Conservation (phyloP, 2,888 invertebrate species). For the Cremastinae sp. region DNA sequence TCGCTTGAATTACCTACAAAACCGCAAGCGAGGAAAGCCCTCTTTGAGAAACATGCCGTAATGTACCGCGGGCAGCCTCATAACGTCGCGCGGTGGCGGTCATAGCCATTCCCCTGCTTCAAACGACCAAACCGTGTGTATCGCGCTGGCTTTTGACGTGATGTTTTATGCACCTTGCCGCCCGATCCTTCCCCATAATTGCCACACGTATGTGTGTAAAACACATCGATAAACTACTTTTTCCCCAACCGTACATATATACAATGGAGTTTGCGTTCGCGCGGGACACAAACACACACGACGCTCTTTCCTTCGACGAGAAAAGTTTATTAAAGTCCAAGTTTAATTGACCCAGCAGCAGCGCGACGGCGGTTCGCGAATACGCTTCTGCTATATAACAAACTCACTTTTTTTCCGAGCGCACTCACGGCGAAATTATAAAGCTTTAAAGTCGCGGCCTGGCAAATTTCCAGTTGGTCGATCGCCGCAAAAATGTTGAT, state of each 20-base stretch:
- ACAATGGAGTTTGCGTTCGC: conserved; percentile 4
- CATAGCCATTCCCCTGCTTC: conserved; percentile 16
- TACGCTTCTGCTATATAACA: too few species aligned
- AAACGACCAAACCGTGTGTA: conserved; percentile 37
- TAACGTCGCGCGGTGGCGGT: conserved; percentile 18
- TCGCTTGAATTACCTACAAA: conserved; percentile 58
- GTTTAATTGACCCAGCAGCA: too few species aligned
- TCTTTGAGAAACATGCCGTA: conserved; percentile 56
- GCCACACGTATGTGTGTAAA: conserved; percentile 29
- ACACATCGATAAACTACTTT: conserved; percentile 9
- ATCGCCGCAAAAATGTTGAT: too few species aligned
- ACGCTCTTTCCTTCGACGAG: background rate
- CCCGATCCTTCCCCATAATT: conserved; percentile 22
- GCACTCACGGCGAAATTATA: too few species aligned
- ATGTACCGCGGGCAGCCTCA: conserved; percentile 19
- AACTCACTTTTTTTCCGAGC: too few species aligned
- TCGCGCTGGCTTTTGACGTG: conserved; percentile 48
- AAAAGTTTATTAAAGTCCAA: too few species aligned
- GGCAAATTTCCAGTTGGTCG: too few species aligned
- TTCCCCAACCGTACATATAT: background rate
- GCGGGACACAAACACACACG: background rate
- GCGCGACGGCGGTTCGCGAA: too few species aligned
- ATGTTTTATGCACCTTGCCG: conserved; percentile 43
- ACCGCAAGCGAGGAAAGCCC: conserved; percentile 52
- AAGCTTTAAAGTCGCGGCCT: too few species aligned